Conservation (phyloP, 2,888 invertebrate genomes). For the Ditula angustiorana region DNA sequence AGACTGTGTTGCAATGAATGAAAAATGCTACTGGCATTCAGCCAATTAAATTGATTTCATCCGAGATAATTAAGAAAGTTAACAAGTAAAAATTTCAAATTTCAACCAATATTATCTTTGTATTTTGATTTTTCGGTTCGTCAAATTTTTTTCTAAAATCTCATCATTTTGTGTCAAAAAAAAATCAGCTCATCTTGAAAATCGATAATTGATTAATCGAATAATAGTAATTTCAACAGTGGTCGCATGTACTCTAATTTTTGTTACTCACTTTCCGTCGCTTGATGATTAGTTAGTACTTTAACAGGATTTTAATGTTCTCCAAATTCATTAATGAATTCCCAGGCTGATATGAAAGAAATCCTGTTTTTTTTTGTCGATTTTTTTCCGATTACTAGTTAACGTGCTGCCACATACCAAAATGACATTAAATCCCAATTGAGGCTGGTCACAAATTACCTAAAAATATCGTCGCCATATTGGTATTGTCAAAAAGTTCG, state of each 20-base stretch:
- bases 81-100: too few relatives aligned
- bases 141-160: too few relatives aligned
- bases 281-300: too few relatives aligned
- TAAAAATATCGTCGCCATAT: constrained; percentile 86
- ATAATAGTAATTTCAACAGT: not conserved
- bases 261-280: not conserved
- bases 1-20: constrained; percentile 4
- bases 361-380: constrained; percentile 29
- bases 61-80: too few relatives aligned
- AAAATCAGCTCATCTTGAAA: not conserved
- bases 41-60: too few relatives aligned
- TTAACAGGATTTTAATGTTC: too few relatives aligned
- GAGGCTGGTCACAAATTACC: constrained; percentile 79
- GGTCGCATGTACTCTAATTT: not conserved
- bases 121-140: too few relatives aligned
- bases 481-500: constrained; percentile 85
- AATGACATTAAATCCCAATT: constrained; percentile 63
- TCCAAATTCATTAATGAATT: too few relatives aligned
- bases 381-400: not conserved
- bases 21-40: not conserved
- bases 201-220: not conserved
- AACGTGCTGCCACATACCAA: constrained; percentile 61
- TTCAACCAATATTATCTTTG: too few relatives aligned
- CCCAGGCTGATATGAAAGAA: too few relatives aligned
- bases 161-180: not conserved